Evolutionary conservation across 2,888 invertebrate species (phyloP).

Genomic region (Imbricaverruca yamaguchii): DNA sequence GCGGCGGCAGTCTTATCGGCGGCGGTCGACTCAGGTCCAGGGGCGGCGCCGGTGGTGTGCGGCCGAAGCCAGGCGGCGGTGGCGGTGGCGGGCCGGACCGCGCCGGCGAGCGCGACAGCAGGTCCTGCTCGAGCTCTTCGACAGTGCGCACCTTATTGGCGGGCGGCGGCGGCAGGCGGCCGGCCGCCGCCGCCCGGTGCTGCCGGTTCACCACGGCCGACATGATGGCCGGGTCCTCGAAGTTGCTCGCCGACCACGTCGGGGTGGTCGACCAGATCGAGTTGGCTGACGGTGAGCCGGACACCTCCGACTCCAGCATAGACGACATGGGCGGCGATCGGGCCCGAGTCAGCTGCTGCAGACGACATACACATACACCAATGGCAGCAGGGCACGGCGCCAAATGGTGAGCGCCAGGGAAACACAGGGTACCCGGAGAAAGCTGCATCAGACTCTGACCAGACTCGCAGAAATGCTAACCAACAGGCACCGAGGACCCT

Average conservation of each 20-base stretch:
- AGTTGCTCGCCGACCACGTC: background rate
- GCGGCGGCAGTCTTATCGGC: conserved; percentile 19
- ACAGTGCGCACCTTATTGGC: conserved; percentile 51
- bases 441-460: no score
- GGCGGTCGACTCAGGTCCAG: conserved; percentile 1
- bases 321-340: conserved; percentile 34
- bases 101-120: conserved; percentile 46
- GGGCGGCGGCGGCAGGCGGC: conserved; percentile 17
- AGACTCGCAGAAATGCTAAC: no score
- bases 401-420: no score
- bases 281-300: conserved; percentile 35
- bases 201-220: conserved; percentile 22
- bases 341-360: background rate
- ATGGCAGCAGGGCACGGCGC: no score
- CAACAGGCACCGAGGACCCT: no score
- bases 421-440: no score
- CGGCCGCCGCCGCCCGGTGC: conserved; percentile 9
- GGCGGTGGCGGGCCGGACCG: conserved; percentile 7
- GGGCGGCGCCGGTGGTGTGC: conserved; percentile 18
- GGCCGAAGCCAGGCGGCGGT: background rate
- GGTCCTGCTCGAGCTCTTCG: conserved; percentile 61
- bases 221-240: conserved; percentile 25
- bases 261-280: conserved; percentile 33
- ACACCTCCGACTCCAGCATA: conserved; percentile 34
- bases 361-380: background rate